Evolutionary conservation across 1,140 invertebrate species (phyloP).

Genomic region (Lutraria rhynchaena): DNA sequence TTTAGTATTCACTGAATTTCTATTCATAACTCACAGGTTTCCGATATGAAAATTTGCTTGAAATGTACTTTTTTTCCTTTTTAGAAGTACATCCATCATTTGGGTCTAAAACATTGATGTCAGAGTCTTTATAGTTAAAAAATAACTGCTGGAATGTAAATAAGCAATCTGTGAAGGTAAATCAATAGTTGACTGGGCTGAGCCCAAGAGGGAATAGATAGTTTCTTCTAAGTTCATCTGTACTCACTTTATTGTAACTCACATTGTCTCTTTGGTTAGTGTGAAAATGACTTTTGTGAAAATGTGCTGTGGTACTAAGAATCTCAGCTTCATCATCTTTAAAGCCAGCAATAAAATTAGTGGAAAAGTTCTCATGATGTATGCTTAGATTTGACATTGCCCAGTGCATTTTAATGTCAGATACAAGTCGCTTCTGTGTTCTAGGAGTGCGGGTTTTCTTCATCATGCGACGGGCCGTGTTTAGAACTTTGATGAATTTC

Average conservation of each 20-base stretch:
- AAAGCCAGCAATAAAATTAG: constrained; percentile 77
- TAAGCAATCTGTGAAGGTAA: neutral
- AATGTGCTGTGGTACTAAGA: constrained; percentile 78
- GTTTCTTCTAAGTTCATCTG: constrained; percentile 73
- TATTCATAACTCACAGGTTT: too few relatives aligned
- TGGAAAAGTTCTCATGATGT: constrained; percentile 75
- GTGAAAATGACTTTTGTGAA: constrained; percentile 79
- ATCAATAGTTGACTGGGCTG: constrained; percentile 60
- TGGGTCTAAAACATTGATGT: too few relatives aligned
- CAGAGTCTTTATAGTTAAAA: too few relatives aligned
- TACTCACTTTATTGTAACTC: constrained; percentile 73
- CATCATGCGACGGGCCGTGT: constrained; percentile 74
- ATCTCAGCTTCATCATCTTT: constrained; percentile 78
- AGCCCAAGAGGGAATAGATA: constrained; percentile 76
- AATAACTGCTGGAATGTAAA: too few relatives aligned
- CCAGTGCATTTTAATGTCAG: constrained; percentile 79
- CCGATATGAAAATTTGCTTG: too few relatives aligned
- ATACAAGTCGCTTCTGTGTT: constrained; percentile 73
- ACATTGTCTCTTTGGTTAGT: constrained; percentile 79
- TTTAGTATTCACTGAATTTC: too few relatives aligned
- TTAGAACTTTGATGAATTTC: constrained; percentile 73
- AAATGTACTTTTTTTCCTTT: too few relatives aligned
- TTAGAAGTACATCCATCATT: too few relatives aligned
- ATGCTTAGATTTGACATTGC: constrained; percentile 72
- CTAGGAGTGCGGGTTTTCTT: constrained; percentile 70